Base-by-base conservation (phyloP, 1,140 invertebrate species). In the Drosophila dunni region DNA sequence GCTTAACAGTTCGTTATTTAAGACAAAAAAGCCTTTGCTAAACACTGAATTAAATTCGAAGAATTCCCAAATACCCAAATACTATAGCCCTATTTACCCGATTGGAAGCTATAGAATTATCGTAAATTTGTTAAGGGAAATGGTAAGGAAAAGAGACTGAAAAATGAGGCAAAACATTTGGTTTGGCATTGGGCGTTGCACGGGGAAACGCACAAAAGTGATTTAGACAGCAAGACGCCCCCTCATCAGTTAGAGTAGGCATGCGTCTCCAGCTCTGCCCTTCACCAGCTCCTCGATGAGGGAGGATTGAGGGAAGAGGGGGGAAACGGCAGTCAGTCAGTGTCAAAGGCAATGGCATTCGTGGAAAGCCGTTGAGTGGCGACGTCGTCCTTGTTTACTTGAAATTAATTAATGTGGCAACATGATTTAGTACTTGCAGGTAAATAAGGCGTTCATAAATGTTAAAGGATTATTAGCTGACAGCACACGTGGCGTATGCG, bases 401-500 rank as follows among this genome's bases (percentile, higher is more conserved):
- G 62, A 83, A 90, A 89, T 89, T 89, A 89, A 81, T 91, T 83
- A 83, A 91, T 91, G 77, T 83, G 76, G 83, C 74, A 90, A 81
- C 81, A 85, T 90, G 80, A 89, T 90, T 91, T 90, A 84, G 88
- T 91, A 84, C 85, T 92, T 86, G 81, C 89, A 88, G 69, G 85
- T 83, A 89, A 89, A 84, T 84, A 81, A 81, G 84, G 84, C 84
- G 80, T 89, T 89, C 84, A 89, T 81, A 89, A 89, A 89, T 84
- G 84, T 89, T 89, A 89, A 89, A 89, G 84, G 84, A 89, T 89
- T 89, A 89, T 89, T 89, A 89, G 84, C 84, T 89, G 75, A 89
- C 81, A 83, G 80, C 80, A 89, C 79, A 86, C 76, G 80, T 89
- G 84, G 80, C 72, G 83, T 89, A 89, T 89, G 80, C 80, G 76